These are phyloP conservation scores for Uropsilus gracilis DNA, from an alignment of 2,113 vertebrate species.

Conservation along the genomic window DNA sequence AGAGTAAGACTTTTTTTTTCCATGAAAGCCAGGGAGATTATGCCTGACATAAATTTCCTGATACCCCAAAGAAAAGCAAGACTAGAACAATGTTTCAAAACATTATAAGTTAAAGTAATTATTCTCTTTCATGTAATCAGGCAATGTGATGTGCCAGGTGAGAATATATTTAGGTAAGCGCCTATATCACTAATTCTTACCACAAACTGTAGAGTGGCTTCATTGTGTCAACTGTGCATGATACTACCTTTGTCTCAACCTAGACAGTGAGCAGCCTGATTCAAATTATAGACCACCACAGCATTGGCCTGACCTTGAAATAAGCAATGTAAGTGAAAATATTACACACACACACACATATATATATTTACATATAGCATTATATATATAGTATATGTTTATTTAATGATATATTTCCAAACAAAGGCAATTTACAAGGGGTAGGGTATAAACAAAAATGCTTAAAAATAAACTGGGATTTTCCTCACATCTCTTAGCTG, in stretches of 20 bases:
- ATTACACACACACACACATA: too few relatives aligned
- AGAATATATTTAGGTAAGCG: background rate
- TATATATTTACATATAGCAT: too few relatives aligned
- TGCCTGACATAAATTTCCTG: background rate
- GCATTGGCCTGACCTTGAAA: background rate
- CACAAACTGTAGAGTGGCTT: background rate
- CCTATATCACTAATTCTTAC: background rate
- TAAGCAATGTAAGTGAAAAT: background rate
- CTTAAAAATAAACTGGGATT: background rate
- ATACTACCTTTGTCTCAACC: background rate
- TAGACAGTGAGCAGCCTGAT: background rate
- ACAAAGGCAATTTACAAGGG: background rate
- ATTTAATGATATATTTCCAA: too few relatives aligned
- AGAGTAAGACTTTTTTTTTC: background rate
- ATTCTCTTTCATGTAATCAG: background rate
- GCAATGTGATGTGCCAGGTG: background rate
- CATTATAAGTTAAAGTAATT: background rate
- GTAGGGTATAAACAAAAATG: background rate
- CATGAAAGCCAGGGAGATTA: background rate
- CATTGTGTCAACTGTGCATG: too few relatives aligned
- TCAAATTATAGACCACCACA: background rate
- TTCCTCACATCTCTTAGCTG: background rate
- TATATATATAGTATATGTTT: too few relatives aligned
- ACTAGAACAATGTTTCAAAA: background rate
- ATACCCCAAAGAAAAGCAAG: background rate